Evolutionary conservation across 2,113 vertebrate species (phyloP).

Genomic region (Macaca mulatta): DNA sequence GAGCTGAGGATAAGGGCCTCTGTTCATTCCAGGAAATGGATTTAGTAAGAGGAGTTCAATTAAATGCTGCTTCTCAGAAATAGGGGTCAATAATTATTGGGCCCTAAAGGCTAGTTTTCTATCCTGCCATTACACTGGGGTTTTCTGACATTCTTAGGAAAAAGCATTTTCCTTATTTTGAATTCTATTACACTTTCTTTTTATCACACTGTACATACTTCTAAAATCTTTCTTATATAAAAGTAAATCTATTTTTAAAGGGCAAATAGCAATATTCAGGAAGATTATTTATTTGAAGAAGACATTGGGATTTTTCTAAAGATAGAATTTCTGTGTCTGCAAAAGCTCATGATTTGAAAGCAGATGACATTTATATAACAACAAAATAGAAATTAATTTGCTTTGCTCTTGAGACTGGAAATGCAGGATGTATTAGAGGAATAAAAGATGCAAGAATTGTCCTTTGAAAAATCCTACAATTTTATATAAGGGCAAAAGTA

Average conservation of each 20-base stretch:
- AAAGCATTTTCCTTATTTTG: neutral
- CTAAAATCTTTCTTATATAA: conserved; percentile 27
- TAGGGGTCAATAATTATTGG: neutral
- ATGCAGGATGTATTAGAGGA: neutral
- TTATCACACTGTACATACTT: neutral
- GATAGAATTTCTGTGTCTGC: neutral
- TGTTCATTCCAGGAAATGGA: conserved; percentile 53
- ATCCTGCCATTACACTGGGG: neutral
- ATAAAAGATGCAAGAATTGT: neutral
- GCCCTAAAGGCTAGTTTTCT: neutral
- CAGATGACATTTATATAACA: neutral
- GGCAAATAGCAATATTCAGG: neutral
- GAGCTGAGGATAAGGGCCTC: neutral
- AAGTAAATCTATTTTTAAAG: conserved; percentile 44
- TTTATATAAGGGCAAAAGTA: neutral
- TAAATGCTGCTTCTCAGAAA: conserved; percentile 51
- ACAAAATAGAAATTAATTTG: conserved; percentile 23
- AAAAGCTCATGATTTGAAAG: neutral
- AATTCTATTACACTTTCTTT: conserved; percentile 29
- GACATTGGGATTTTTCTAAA: conserved; percentile 28
- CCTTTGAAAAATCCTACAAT: neutral
- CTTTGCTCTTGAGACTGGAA: neutral
- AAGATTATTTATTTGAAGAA: conserved; percentile 45
- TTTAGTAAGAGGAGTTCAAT: conserved; percentile 25
- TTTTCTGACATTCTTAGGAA: neutral